Percentiles rank a stretch among this genome's conserved stretches.
These are phyloP conservation scores for Zaprionus camerounensis DNA, from an alignment of 1,140 invertebrate genomes.

Conservation along the genomic window DNA sequence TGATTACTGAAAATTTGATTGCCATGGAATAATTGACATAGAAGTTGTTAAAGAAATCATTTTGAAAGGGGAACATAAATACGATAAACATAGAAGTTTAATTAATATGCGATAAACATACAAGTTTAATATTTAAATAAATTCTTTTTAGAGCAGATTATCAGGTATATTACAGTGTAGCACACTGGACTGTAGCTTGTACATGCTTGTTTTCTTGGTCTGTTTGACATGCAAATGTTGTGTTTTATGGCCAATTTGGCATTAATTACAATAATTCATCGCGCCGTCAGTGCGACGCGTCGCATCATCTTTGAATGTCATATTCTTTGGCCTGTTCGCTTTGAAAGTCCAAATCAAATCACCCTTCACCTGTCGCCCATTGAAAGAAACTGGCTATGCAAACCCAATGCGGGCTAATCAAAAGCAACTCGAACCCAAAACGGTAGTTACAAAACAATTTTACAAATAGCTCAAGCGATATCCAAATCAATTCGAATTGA, in stretches of 20 bases:
- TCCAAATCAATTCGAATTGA: constrained; percentile 14
- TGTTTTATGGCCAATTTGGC: constrained; percentile 82
- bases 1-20: too few relatives aligned
- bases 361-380: constrained; percentile 50
- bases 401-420: background rate
- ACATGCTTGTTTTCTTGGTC: constrained; percentile 10
- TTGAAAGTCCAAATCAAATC: constrained; percentile 66
- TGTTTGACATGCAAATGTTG: constrained; percentile 82
- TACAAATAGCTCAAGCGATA: constrained; percentile 19
- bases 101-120: too few relatives aligned
- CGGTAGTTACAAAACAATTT: constrained; percentile 34
- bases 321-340: constrained; percentile 28
- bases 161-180: too few relatives aligned
- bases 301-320: constrained; percentile 6
- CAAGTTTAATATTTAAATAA: too few relatives aligned
- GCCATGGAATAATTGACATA: too few relatives aligned
- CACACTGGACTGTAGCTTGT: too few relatives aligned
- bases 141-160: too few relatives aligned
- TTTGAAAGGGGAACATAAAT: too few relatives aligned
- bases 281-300: background rate
- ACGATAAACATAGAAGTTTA: too few relatives aligned
- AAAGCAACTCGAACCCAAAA: constrained; percentile 19
- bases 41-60: too few relatives aligned
- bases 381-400: background rate
- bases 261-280: constrained; percentile 78